Evolutionary conservation across 2,113 vertebrate species (phyloP).

Genomic region (Paracanthobrama guichenoti): DNA sequence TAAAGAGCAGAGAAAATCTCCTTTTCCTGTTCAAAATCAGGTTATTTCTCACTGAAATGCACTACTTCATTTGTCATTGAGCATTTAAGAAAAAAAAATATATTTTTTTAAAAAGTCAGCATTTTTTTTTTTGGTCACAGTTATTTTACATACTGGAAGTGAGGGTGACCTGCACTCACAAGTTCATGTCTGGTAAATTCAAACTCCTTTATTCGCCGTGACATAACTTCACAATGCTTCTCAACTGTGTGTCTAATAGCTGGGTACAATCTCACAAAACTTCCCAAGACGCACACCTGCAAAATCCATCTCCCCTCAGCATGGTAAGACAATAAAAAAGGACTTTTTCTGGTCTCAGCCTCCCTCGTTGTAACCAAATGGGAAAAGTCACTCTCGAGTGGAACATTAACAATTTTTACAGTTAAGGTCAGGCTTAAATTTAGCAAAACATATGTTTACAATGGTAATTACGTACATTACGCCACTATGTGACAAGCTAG

Average conservation of each 20-base stretch:
- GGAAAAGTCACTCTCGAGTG: conserved; percentile 50
- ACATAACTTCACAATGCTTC: conserved; percentile 14
- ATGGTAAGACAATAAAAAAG: conserved; percentile 49
- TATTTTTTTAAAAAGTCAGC: background rate
- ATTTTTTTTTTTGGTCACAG: background rate
- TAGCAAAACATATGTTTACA: conserved; percentile 63
- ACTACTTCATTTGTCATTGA: background rate
- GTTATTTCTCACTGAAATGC: background rate
- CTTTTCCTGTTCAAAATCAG: background rate
- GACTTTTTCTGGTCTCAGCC: conserved; percentile 12
- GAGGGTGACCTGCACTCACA: conserved; percentile 9
- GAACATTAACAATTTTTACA: conserved; percentile 58
- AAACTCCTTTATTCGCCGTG: conserved; percentile 3
- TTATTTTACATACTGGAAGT: background rate
- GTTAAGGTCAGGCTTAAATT: conserved; percentile 62
- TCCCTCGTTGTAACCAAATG: conserved; percentile 55
- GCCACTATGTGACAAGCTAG: conserved; percentile 47
- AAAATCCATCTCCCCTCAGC: conserved; percentile 57
- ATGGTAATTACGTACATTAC: conserved; percentile 54
- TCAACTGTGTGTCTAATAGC: conserved; percentile 54
- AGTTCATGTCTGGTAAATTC: background rate
- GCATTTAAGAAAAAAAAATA: background rate
- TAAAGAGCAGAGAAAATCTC: background rate
- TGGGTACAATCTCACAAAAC: conserved; percentile 43
- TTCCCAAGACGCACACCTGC: conserved; percentile 50